phyloP scores from a whole-genome alignment of 2,113 vertebrate species.

The Crypturellus undulatus region DNA sequence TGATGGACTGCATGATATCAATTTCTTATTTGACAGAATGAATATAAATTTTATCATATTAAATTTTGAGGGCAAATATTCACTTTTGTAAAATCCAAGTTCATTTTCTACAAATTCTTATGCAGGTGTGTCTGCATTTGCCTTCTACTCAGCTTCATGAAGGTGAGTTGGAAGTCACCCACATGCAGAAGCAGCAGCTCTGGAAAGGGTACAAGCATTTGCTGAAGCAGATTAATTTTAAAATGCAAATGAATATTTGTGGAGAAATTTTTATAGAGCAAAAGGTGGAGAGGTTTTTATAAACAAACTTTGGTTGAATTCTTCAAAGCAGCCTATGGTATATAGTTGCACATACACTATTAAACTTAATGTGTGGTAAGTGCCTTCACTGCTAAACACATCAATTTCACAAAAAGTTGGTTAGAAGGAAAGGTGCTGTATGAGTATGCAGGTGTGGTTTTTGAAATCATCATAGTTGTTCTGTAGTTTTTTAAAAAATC shows the following conservation, averaged over 20 bases:
- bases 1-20: background rate
- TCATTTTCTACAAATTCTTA: background rate
- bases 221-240: background rate
- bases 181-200: background rate
- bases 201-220: background rate
- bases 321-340: background rate
- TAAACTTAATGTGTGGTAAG: background rate
- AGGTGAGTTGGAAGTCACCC: background rate
- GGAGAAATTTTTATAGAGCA: background rate
- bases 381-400: background rate
- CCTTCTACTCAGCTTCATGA: background rate
- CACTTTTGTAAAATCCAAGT: background rate
- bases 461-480: background rate
- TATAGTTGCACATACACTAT: background rate
- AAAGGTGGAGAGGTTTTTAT: background rate
- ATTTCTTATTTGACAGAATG: background rate
- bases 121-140: background rate
- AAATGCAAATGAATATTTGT: conserved; percentile 16
- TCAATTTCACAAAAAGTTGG: background rate
- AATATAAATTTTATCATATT: background rate
- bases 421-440: background rate
- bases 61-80: background rate
- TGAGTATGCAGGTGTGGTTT: background rate
- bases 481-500: background rate
- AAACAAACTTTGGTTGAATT: background rate